These are phyloP conservation scores for Nothocercus julius DNA, from an alignment of 2,113 vertebrate genomes.

Conservation along the genomic window DNA sequence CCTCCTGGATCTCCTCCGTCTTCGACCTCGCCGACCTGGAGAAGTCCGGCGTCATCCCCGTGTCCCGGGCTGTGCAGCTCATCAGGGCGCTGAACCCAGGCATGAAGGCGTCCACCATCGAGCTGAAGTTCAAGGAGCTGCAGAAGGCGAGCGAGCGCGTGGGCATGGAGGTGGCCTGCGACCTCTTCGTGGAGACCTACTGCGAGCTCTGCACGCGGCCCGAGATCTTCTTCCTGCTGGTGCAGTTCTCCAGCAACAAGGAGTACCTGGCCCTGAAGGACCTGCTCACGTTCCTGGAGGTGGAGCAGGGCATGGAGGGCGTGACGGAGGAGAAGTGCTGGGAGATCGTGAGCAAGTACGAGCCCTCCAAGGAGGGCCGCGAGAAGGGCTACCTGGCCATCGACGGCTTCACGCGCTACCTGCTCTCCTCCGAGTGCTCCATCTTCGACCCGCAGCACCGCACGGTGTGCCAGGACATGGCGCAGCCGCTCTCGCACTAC, in stretches of 20 bases:
- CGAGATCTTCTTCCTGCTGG: conserved; percentile 90
- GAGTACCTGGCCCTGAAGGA: conserved; percentile 92
- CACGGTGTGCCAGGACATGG: conserved; percentile 92
- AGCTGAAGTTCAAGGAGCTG: conserved; percentile 92
- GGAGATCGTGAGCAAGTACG: conserved; percentile 87
- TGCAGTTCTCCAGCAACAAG: conserved; percentile 95
- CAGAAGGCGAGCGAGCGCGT: conserved; percentile 86
- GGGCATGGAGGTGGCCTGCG: conserved; percentile 80
- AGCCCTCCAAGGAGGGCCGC: conserved; percentile 89
- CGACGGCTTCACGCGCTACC: conserved; percentile 92
- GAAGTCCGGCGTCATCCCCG: conserved; percentile 83
- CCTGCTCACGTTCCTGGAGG: conserved; percentile 89
- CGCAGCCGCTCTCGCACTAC: conserved; percentile 90
- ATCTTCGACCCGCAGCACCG: conserved; percentile 93
- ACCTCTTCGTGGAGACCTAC: conserved; percentile 88
- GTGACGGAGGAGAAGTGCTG: conserved; percentile 88
- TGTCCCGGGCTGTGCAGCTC: conserved; percentile 87
- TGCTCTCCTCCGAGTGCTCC: conserved; percentile 91
- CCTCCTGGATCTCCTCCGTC: conserved; percentile 89
- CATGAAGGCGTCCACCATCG: conserved; percentile 88
- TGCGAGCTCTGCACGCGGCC: conserved; percentile 92
- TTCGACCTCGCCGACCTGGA: conserved; percentile 87
- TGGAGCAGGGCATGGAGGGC: conserved; percentile 91
- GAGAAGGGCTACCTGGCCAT: conserved; percentile 88
- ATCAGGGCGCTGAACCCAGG: conserved; percentile 91